Evolutionary conservation across 2,113 vertebrate genomes (phyloP).

Genomic region (Centropus unirufus): DNA sequence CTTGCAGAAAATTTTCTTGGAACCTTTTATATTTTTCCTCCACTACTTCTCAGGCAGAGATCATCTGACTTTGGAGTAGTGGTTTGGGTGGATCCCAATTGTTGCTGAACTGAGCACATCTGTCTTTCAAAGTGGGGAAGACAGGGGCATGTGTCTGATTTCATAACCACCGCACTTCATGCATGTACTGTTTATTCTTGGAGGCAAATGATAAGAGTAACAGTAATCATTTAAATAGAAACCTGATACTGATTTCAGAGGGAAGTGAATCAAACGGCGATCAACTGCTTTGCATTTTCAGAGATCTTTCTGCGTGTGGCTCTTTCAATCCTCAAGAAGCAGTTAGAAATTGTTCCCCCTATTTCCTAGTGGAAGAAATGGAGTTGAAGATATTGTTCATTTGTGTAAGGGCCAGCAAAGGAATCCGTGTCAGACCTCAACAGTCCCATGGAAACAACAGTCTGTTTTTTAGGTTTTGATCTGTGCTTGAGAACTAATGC

Average conservation of each 20-base stretch:
- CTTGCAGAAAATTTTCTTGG: neutral
- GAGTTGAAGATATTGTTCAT: neutral
- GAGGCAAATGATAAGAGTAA: neutral
- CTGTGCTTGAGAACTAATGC: neutral
- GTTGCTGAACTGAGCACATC: neutral
- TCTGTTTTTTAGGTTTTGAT: neutral
- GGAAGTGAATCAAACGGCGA: neutral
- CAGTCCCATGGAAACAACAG: neutral
- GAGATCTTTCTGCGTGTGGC: neutral
- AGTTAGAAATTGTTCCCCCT: neutral
- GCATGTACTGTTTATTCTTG: neutral
- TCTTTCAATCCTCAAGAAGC: neutral
- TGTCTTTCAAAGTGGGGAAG: neutral
- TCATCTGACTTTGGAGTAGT: neutral
- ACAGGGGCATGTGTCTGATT: neutral
- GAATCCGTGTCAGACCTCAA: neutral
- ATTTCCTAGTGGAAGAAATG: rapidly evolving
- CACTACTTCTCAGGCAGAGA: neutral
- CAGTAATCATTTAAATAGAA: neutral
- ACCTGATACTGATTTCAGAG: neutral
- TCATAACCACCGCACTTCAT: neutral
- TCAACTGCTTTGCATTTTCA: neutral
- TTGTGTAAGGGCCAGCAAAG: neutral
- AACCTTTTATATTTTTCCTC: neutral
- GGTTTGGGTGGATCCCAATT: neutral